Evolutionary conservation across 2,113 vertebrate genomes (phyloP).

Genomic region (Ceyx cyanopectus): DNA sequence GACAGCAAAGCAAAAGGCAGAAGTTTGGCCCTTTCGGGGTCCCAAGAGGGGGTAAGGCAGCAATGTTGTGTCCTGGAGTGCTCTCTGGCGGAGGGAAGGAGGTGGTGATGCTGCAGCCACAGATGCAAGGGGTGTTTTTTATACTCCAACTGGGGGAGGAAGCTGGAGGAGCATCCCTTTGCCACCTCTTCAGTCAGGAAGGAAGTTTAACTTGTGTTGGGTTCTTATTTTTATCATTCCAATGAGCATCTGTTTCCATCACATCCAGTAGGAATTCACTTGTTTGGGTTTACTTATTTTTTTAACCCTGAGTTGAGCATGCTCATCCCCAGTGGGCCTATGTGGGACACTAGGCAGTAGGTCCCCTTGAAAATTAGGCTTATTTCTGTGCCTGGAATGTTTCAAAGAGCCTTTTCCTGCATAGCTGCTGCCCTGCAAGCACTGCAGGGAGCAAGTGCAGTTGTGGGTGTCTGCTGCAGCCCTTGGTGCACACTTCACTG

Average conservation of each 20-base stretch:
- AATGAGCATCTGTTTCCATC: neutral
- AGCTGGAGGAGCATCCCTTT: neutral
- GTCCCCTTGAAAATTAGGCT: neutral
- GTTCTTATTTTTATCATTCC: neutral
- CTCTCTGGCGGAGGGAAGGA: constrained; percentile 65
- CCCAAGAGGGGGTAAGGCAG: neutral
- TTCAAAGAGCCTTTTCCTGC: neutral
- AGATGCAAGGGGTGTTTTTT: neutral
- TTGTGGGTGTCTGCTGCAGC: neutral
- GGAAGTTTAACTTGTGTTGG: neutral
- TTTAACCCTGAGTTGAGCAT: neutral
- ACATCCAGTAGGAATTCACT: neutral
- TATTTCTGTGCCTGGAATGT: neutral
- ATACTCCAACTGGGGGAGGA: neutral
- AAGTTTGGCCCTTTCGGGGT: neutral
- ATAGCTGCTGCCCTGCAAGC: neutral
- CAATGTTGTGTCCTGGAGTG: constrained; percentile 47
- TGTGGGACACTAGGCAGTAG: neutral
- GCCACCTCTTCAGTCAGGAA: neutral
- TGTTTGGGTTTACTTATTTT: neutral
- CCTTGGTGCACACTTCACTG: neutral
- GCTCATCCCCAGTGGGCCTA: accelerated
- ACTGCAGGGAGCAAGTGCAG: neutral
- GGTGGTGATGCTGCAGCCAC: accelerated
- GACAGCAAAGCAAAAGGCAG: neutral